These are phyloP conservation scores for Cuniculus paca DNA, from an alignment of 2,797 vertebrate species.

Conservation along the genomic window DNA sequence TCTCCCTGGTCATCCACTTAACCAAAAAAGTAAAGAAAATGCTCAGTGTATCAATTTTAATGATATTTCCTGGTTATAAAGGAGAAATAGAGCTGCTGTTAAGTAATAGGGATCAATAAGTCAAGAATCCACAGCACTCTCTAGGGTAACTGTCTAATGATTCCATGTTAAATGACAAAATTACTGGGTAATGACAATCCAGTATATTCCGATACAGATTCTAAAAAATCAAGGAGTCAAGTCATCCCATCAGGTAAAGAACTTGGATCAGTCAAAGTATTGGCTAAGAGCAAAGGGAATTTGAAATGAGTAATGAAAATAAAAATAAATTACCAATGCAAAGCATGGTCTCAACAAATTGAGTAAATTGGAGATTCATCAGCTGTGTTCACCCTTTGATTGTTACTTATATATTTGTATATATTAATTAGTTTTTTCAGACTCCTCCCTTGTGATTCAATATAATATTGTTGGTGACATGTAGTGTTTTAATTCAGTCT, in stretches of 20 bases:
- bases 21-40: not conserved
- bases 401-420: not conserved
- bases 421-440: not conserved
- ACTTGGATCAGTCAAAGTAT: not conserved
- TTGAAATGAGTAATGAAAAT: not conserved
- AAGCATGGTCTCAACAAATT: not conserved
- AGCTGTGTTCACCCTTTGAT: not conserved
- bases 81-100: not conserved
- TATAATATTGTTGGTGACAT: not conserved
- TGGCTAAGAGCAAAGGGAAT: not conserved
- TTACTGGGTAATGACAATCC: not conserved
- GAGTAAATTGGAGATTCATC: accelerated
- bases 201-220: not conserved
- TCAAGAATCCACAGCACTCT: not conserved
- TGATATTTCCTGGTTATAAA: not conserved
- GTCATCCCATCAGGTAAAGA: not conserved
- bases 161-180: not conserved
- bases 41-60: not conserved
- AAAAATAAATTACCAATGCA: not conserved
- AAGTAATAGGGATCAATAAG: not conserved
- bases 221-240: not conserved
- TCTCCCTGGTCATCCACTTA: not conserved
- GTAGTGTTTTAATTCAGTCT: not conserved
- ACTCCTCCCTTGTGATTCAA: not conserved
- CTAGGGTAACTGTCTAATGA: not conserved